These are phyloP conservation scores for Beroe ovata DNA, from an alignment of 37 sponge, comb jelly and placozoan genomes.

Conservation along the genomic window DNA sequence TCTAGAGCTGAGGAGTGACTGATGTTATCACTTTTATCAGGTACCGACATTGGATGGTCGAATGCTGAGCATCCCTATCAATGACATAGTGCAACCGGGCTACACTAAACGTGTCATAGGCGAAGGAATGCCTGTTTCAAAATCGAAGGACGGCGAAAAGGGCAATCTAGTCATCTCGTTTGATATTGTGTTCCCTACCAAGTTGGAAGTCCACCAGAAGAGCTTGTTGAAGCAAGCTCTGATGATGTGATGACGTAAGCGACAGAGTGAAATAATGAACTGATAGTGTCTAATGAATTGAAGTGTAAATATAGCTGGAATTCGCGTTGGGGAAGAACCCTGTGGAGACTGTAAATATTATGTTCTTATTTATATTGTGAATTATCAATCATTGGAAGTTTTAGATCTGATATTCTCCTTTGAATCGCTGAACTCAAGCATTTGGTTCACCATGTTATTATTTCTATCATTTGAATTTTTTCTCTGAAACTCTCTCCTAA, in stretches of 20 bases:
- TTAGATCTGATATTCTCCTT: too few relatives aligned
- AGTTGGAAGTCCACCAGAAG: conserved; percentile 80
- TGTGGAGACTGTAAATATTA: too few relatives aligned
- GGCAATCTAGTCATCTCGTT: conserved; percentile 89
- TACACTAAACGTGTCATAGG: conserved; percentile 77
- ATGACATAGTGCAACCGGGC: conserved; percentile 85
- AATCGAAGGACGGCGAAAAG: conserved; percentile 69
- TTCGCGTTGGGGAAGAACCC: too few relatives aligned
- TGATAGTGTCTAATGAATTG: too few relatives aligned
- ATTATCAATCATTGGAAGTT: too few relatives aligned
- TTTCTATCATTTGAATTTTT: too few relatives aligned
- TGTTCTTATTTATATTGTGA: too few relatives aligned
- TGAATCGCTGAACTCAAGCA: too few relatives aligned
- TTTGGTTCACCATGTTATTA: too few relatives aligned
- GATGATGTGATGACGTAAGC: neutral
- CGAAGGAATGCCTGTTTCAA: conserved; percentile 86
- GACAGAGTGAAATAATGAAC: too few relatives aligned
- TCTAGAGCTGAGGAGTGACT: too few relatives aligned
- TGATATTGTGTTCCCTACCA: conserved; percentile 78
- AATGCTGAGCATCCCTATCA: conserved; percentile 81
- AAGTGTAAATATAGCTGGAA: neutral
- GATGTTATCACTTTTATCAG: conserved; percentile 66
- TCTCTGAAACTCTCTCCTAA: too few relatives aligned
- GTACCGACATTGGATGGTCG: conserved; percentile 86
- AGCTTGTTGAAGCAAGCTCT: conserved; percentile 79